Evolutionary conservation across 2,113 vertebrate species (phyloP), one percentile per base, ranked within the genome.

Genomic region (Oncorhynchus keta): DNA sequence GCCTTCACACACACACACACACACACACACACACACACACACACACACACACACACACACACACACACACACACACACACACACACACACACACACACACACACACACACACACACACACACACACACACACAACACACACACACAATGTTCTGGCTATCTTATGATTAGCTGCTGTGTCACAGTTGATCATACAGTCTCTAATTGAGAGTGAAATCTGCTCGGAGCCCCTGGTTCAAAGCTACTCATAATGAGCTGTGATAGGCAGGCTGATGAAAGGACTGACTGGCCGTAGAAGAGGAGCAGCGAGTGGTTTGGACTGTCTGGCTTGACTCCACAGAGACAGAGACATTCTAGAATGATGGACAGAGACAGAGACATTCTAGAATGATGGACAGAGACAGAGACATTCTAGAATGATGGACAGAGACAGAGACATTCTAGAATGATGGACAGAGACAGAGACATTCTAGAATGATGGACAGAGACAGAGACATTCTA

Each of bases 171-270:
- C 80, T 73, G 82, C 79, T 79, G 82, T 66, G 78, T 90, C 88
- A 90, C 85, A 90, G 89, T 88, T 86, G 86, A 92, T 92, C 84
- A 89, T 83, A 87, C 73, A 79, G 79, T 69, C 84, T 83, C 91
- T 92, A 92, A 93, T 92, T 94, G 90, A 88, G 82, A 86, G 82
- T 87, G 89, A 81, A 86, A 90, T 92, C 89, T 88, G 88, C 86
- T 90, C 87, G 81, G 88, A 90, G 91, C 79, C 74, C 87, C 91
- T 55, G 85, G 92, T 93, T 92, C 88, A 93, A 92, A 93, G 87
- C 88, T 87, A 81, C 88, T 89, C 85, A 88, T 93, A 92, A 92
- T 91, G 90, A 92, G 86, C 85, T 86, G 84, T 91, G 91, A 93
- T 92, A 85, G 88, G 84, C 86, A 83, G 85, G 83, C 81, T 90